Conservation (phyloP, 1,140 invertebrate genomes). For the Orchesella cincta region DNA sequence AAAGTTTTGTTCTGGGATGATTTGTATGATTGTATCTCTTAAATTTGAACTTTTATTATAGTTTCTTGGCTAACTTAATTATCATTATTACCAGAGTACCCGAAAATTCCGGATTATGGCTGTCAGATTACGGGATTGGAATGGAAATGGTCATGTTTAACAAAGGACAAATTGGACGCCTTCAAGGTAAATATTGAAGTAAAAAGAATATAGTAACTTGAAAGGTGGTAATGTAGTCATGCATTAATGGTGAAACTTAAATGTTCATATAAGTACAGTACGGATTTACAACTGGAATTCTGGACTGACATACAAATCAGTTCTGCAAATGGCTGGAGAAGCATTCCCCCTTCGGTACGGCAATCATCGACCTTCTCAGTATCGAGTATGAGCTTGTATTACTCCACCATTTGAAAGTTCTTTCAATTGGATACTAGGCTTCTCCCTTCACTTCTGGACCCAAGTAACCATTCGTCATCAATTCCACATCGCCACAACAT, state of each 20-base stretch:
- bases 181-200: no score
- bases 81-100: no score
- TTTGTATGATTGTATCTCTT: no score
- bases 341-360: slow-evolving; percentile 50
- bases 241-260: not conserved
- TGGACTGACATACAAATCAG: slow-evolving; percentile 43
- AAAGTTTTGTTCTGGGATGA: no score
- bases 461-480: no score
- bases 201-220: no score
- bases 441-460: slow-evolving; percentile 49
- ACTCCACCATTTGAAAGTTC: slow-evolving; percentile 50
- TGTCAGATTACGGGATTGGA: no score
- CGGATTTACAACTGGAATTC: slow-evolving; percentile 50
- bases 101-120: no score
- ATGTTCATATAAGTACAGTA: slow-evolving; percentile 44
- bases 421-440: slow-evolving; percentile 51
- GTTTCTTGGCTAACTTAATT: no score
- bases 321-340: slow-evolving; percentile 38
- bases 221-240: no score
- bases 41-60: no score
- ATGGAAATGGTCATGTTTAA: slow-evolving; percentile 43
- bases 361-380: slow-evolving; percentile 51
- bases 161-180: slow-evolving; percentile 47
- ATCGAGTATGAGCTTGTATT: slow-evolving; percentile 52
- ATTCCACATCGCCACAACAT: no score